phyloP scores from a whole-genome alignment of 53 echinoderm and acorn worm species.

The Echinarachnius parma region DNA sequence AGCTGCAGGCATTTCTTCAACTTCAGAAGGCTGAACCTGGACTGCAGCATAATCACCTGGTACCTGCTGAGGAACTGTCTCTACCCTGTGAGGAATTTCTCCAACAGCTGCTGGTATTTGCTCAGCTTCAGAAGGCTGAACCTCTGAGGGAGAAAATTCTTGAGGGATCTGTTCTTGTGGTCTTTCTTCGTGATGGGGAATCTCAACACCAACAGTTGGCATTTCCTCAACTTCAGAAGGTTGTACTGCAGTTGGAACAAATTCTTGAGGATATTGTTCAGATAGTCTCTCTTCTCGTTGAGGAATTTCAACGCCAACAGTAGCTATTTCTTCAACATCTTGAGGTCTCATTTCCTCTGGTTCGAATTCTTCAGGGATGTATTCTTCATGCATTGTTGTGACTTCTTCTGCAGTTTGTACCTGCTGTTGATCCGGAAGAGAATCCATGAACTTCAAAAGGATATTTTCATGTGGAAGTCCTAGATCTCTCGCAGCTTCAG shows the following conservation, averaged over 20 bases:
- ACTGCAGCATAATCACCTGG: constrained; percentile 41
- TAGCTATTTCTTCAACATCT: constrained; percentile 23
- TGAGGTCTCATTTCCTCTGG: constrained; percentile 31
- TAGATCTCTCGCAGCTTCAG: constrained; percentile 58
- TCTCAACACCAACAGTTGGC: not conserved
- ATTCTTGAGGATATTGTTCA: constrained; percentile 19
- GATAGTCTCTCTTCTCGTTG: not conserved
- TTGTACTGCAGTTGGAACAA: not conserved
- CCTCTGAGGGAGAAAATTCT: not conserved
- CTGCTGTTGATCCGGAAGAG: constrained; percentile 53
- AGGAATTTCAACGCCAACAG: not conserved
- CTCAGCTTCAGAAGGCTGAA: constrained; percentile 22
- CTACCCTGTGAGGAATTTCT: constrained; percentile 35
- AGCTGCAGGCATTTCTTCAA: constrained; percentile 20
- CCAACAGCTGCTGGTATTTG: constrained; percentile 32
- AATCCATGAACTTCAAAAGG: constrained; percentile 77
- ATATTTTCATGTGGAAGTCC: constrained; percentile 79
- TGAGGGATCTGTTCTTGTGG: constrained; percentile 8
- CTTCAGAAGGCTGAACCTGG: constrained; percentile 48
- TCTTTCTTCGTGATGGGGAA: constrained; percentile 2
- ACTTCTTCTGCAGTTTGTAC: constrained; percentile 34
- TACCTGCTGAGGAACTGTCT: constrained; percentile 15
- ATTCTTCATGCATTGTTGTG: not conserved
- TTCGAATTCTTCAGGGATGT: not conserved
- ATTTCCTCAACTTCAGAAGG: constrained; percentile 18